phyloP scores from a whole-genome alignment of 1,140 invertebrate species.

The Macrotrachela quadricornifera region DNA sequence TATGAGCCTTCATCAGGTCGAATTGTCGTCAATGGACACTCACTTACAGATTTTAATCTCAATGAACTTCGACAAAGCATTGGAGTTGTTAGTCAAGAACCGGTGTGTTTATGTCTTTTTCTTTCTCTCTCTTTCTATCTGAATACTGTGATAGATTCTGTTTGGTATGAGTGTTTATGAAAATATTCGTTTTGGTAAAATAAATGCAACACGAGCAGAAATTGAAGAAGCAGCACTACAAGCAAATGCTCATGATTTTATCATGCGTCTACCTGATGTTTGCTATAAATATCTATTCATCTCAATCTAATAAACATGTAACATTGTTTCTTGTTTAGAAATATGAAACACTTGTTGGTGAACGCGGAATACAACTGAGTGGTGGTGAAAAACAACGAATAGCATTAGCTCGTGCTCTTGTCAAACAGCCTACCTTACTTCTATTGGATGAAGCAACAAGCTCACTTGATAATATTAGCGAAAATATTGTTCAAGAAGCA shows the following conservation, averaged over 20 bases:
- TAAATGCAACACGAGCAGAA: constrained; percentile 45
- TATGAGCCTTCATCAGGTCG: constrained; percentile 55
- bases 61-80: constrained; percentile 49
- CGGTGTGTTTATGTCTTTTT: constrained; percentile 63
- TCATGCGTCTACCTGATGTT: constrained; percentile 56
- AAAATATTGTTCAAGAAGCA: constrained; percentile 42
- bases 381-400: constrained; percentile 96
- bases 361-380: neutral
- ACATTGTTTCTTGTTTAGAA: too few relatives aligned
- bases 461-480: constrained; percentile 83
- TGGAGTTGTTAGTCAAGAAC: constrained; percentile 37
- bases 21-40: constrained; percentile 53
- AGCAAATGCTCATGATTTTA: constrained; percentile 76
- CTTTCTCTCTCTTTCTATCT: constrained; percentile 47
- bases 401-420: constrained; percentile 80
- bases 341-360: too few relatives aligned
- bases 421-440: constrained; percentile 80
- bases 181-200: constrained; percentile 81
- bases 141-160: constrained; percentile 48
- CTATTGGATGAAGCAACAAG: constrained; percentile 96
- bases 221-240: constrained; percentile 64
- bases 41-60: constrained; percentile 52
- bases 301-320: too few relatives aligned
- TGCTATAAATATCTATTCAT: constrained; percentile 18
- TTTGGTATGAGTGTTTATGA: constrained; percentile 75